Conservation (phyloP, 2,797 vertebrate species). For the Rhabdomys pumilio region DNA sequence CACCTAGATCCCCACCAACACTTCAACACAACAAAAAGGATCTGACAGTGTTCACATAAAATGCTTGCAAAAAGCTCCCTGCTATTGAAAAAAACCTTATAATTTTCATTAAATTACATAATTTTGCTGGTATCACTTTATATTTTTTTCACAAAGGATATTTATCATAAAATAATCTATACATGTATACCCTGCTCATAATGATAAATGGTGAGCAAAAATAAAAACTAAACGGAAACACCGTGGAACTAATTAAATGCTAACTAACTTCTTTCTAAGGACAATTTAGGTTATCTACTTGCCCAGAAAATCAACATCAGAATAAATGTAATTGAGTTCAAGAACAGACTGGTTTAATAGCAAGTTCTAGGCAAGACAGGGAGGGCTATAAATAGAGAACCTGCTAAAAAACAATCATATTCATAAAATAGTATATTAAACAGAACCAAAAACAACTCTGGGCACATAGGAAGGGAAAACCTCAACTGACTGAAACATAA, state of each 20-base stretch:
- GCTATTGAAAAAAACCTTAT: constrained; percentile 42
- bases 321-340: constrained; percentile 11
- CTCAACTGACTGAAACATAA: not conserved
- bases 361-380: not conserved
- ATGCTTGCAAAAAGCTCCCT: not conserved
- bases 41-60: constrained; percentile 21
- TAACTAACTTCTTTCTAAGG: constrained; percentile 25
- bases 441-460: constrained; percentile 6
- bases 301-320: constrained; percentile 37
- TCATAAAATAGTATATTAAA: constrained; percentile 26
- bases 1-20: not conserved
- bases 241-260: not conserved
- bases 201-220: not conserved
- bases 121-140: constrained; percentile 37
- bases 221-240: constrained; percentile 37
- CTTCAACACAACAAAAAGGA: not conserved
- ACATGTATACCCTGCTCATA: not conserved
- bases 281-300: not conserved
- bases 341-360: not conserved
- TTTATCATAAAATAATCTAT: not conserved
- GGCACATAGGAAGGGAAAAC: not conserved
- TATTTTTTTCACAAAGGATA: constrained; percentile 43
- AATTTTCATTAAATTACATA: constrained; percentile 49
- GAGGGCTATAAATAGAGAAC: not conserved
- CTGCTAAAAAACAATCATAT: not conserved